Evolutionary conservation across 2,797 vertebrate genomes (phyloP).

Genomic region (Rhodeus uyekii): DNA sequence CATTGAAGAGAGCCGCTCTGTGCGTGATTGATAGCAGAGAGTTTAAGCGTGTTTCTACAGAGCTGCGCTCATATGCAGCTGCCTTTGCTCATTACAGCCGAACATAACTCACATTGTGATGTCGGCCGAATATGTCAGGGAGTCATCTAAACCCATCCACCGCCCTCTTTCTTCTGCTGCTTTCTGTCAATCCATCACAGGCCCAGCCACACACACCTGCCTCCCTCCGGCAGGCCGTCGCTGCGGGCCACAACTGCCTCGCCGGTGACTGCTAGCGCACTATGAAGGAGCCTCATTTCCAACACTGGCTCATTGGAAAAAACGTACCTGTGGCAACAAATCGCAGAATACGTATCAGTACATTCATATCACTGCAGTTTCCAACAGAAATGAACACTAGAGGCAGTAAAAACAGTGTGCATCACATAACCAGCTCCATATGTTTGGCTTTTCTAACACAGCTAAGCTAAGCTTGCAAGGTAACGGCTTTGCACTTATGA

Average conservation of each 20-base stretch:
- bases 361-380: no score
- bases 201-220: slow-evolving; percentile 75
- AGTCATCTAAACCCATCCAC: slow-evolving; percentile 53
- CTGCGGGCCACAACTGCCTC: slow-evolving; percentile 46
- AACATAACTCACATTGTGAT: slow-evolving; percentile 67
- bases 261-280: slow-evolving; percentile 10
- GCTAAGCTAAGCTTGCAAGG: no score
- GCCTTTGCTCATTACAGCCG: slow-evolving; percentile 56
- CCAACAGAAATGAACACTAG: no score
- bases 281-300: slow-evolving; percentile 18
- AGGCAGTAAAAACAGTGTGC: no score
- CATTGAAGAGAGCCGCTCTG: slow-evolving; percentile 29
- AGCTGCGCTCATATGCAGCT: slow-evolving; percentile 55
- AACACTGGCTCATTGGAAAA: no score
- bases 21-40: slow-evolving; percentile 61
- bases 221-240: slow-evolving; percentile 72
- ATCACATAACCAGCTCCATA: no score
- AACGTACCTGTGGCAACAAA: no score
- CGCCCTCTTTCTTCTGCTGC: slow-evolving; percentile 45
- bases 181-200: slow-evolving; percentile 50
- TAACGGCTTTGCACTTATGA: no score
- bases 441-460: no score
- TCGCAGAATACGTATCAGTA: no score
- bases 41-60: slow-evolving; percentile 53
- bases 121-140: slow-evolving; percentile 64